Conservation (phyloP, 2,113 vertebrate species). For the Thamnophis sirtalis region DNA sequence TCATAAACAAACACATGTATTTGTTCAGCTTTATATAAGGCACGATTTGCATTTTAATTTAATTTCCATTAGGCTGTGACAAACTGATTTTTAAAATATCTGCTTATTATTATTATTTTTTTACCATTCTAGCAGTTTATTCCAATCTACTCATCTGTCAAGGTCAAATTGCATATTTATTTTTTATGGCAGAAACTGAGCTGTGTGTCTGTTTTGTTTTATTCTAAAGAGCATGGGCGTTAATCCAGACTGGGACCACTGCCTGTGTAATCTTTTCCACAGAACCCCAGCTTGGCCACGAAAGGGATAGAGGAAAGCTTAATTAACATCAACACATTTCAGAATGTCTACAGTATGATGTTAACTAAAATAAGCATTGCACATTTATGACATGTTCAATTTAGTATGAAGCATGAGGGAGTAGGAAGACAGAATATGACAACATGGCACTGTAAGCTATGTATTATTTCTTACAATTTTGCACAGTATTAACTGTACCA, state of each 20-base stretch:
- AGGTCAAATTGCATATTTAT: neutral
- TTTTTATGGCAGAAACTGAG: neutral
- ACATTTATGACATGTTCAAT: neutral
- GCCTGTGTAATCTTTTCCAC: neutral
- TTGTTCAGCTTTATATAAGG: neutral
- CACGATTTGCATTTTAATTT: neutral
- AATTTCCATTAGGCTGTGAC: neutral
- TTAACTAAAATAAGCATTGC: neutral
- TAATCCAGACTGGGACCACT: neutral
- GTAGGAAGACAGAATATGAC: neutral
- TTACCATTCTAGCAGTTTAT: neutral
- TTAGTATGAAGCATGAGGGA: neutral
- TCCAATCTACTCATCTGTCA: neutral
- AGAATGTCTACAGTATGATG: neutral
- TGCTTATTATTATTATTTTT: neutral
- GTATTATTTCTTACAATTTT: neutral
- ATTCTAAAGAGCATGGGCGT: neutral
- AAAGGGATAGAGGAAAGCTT: neutral
- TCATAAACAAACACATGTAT: neutral
- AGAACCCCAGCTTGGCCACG: neutral
- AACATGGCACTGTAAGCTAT: neutral
- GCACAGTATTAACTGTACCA: neutral
- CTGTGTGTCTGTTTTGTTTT: neutral
- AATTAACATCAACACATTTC: neutral
- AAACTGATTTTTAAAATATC: neutral